A percentile compares a stretch with the other conserved stretches of the same genome.
These are phyloP conservation scores for Calephelis perditalis DNA, from an alignment of 2,888 invertebrate genomes.

Conservation along the genomic window DNA sequence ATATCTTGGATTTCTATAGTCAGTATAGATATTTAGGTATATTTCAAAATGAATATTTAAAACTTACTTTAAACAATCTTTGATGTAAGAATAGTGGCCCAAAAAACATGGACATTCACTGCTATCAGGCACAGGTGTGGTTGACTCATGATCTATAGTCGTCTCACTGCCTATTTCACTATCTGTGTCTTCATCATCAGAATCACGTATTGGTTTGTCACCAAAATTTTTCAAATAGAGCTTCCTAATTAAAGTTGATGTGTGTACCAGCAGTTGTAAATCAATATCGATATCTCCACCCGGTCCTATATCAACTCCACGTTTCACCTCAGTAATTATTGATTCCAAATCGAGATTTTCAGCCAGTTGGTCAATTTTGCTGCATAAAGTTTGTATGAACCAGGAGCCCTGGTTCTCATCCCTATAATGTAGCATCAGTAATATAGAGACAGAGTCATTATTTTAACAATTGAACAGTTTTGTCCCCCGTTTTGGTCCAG, in stretches of 20 bases:
- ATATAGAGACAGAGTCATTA: background rate
- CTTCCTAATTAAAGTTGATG: conserved; percentile 1
- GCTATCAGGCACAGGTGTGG: background rate
- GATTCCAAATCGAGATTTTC: conserved; percentile 47
- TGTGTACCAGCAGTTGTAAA: conserved; percentile 42
- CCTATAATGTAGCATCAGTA: conserved; percentile 36
- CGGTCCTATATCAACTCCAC: conserved; percentile 52
- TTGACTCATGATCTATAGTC: background rate
- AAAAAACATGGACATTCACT: conserved; percentile 37
- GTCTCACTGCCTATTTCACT: background rate
- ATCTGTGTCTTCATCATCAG: background rate
- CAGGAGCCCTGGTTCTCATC: conserved; percentile 50
- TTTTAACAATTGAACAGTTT: conserved; percentile 27
- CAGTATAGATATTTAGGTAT: too few relatives aligned
- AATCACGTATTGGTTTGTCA: background rate
- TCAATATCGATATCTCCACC: conserved; percentile 40
- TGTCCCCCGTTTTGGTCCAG: too few relatives aligned
- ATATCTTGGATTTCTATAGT: too few relatives aligned
- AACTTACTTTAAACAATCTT: conserved; percentile 43
- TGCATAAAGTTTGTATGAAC: conserved; percentile 60
- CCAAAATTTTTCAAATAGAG: background rate
- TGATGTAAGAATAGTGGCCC: conserved; percentile 46
- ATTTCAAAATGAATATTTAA: too few relatives aligned
- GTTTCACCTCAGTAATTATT: conserved; percentile 53
- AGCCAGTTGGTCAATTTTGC: conserved; percentile 44